Conservation (phyloP, 1,140 invertebrate genomes). For the Lasioglossum baleicum region DNA sequence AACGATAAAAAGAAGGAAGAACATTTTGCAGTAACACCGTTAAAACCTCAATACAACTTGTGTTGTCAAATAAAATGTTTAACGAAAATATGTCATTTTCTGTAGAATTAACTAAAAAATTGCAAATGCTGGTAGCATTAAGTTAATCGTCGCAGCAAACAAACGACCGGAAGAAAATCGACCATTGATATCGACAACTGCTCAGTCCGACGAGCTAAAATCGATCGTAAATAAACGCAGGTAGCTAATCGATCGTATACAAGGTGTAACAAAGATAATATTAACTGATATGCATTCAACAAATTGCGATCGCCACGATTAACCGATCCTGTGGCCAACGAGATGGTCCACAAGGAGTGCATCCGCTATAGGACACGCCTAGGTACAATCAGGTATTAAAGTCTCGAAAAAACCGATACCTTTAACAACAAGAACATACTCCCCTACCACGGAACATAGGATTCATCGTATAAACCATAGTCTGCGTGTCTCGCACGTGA, state of each 20-base stretch:
- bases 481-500: constrained; percentile 24
- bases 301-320: constrained; percentile 7
- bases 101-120: too few species aligned
- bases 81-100: too few species aligned
- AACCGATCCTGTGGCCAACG: constrained; percentile 8
- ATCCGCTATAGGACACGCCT: not conserved
- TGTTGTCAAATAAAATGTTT: too few species aligned
- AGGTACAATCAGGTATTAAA: constrained; percentile 32
- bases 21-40: too few species aligned
- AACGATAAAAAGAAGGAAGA: too few species aligned
- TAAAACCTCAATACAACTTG: too few species aligned
- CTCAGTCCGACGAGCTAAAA: not conserved
- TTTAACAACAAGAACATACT: constrained; percentile 9
- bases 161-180: not conserved
- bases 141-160: not conserved
- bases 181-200: not conserved
- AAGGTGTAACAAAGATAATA: constrained; percentile 2
- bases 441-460: constrained; percentile 9
- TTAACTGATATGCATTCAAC: constrained; percentile 38
- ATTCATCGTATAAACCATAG: constrained; percentile 21
- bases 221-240: not conserved
- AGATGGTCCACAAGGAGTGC: not conserved
- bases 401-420: constrained; percentile 10
- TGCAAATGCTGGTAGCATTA: too few species aligned
- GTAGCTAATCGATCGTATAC: constrained; percentile 9